Evolutionary conservation across 2,113 vertebrate species (phyloP).

Genomic region (Coturnix japonica): DNA sequence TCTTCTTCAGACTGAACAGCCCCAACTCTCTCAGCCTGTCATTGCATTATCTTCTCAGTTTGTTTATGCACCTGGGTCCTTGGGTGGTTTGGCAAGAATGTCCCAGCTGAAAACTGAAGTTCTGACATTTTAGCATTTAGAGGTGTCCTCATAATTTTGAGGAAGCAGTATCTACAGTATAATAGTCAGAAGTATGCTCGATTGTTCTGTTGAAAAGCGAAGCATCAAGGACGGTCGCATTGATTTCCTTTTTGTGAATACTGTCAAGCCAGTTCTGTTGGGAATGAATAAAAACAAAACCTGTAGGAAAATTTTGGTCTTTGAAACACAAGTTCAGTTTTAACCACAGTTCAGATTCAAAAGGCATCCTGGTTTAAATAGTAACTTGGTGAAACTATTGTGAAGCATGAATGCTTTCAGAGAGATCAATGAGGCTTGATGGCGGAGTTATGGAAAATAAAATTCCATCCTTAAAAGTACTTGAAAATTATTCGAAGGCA

Average conservation of each 20-base stretch:
- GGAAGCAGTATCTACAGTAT: neutral
- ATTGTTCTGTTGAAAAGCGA: neutral
- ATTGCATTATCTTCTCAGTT: neutral
- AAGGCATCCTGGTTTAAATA: neutral
- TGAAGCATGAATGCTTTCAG: neutral
- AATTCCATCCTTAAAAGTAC: neutral
- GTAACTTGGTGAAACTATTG: neutral
- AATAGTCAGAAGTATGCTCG: neutral
- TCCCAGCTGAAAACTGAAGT: neutral
- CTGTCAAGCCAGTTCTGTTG: neutral
- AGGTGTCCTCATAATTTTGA: neutral
- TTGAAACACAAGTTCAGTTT: neutral
- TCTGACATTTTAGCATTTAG: neutral
- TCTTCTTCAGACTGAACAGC: neutral
- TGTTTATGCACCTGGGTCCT: neutral
- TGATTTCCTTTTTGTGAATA: neutral
- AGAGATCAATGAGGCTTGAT: neutral
- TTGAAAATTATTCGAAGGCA: constrained; percentile 1
- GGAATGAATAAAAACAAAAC: neutral
- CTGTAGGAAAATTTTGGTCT: neutral
- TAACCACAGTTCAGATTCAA: neutral
- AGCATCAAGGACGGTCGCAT: neutral
- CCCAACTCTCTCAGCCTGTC: neutral
- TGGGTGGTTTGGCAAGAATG: neutral
- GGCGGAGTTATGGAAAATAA: neutral